Evolutionary conservation across 2,113 vertebrate genomes (phyloP).

Genomic region (Cinclus mexicanus): DNA sequence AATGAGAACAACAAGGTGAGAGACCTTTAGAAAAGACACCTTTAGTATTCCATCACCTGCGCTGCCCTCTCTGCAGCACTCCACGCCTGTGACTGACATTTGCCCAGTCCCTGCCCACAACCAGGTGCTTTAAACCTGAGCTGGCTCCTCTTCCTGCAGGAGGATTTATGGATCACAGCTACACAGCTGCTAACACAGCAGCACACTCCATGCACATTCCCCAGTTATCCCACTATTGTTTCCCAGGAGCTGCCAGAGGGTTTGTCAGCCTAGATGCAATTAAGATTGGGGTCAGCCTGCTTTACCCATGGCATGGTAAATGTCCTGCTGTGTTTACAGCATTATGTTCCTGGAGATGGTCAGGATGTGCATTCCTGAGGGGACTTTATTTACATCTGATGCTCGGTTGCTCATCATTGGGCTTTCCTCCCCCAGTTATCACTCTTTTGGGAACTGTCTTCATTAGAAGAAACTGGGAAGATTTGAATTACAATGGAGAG

Average conservation of each 20-base stretch:
- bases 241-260: not conserved
- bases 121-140: not conserved
- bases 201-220: not conserved
- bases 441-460: not conserved
- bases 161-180: not conserved
- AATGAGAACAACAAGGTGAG: no score
- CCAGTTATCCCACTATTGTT: not conserved
- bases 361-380: not conserved
- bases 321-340: not conserved
- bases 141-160: not conserved
- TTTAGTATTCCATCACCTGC: not conserved
- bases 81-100: accelerated
- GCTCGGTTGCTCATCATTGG: not conserved
- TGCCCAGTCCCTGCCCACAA: not conserved
- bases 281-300: conserved; percentile 4
- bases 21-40: not conserved
- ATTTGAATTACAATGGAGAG: not conserved
- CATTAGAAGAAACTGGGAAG: not conserved
- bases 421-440: not conserved
- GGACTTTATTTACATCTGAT: not conserved
- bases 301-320: not conserved
- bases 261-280: conserved; percentile 8
- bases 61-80: accelerated
- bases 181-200: not conserved
- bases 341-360: not conserved